These are phyloP conservation scores for Vandiemenella viatica DNA, from an alignment of 2,888 invertebrate genomes.

Conservation along the genomic window DNA sequence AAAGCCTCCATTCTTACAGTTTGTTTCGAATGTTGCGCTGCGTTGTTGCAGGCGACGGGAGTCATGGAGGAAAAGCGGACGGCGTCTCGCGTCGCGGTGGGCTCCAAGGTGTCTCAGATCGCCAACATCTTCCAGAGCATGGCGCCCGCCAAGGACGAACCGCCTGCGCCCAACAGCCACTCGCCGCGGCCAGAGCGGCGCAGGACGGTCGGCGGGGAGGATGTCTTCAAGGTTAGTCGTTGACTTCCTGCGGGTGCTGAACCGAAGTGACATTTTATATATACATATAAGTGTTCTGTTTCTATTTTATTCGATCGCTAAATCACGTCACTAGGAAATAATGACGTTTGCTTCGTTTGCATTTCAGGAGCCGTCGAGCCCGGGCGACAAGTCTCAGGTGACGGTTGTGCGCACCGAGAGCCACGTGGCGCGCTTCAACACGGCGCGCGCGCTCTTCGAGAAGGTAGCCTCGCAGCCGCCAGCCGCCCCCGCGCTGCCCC, in stretches of 20 bases:
- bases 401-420: slow-evolving; percentile 75
- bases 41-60: too few species aligned
- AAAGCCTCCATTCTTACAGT: too few species aligned
- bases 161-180: not conserved
- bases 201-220: slow-evolving; percentile 5
- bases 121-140: slow-evolving; percentile 69
- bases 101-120: slow-evolving; percentile 79
- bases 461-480: slow-evolving; percentile 62
- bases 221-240: slow-evolving; percentile 1
- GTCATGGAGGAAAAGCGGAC: slow-evolving; percentile 37
- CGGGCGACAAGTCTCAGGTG: slow-evolving; percentile 38
- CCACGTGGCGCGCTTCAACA: slow-evolving; percentile 80
- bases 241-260: too few species aligned
- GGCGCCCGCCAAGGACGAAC: slow-evolving; percentile 34
- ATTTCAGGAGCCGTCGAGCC: not conserved
- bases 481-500: not conserved
- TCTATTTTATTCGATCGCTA: too few species aligned
- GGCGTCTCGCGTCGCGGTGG: slow-evolving; percentile 33
- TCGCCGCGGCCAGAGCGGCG: slow-evolving; percentile 12
- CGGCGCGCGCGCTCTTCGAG: slow-evolving; percentile 80
- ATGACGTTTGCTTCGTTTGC: too few species aligned
- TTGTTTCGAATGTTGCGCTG: too few species aligned
- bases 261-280: too few species aligned
- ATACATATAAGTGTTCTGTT: too few species aligned
- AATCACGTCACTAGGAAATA: too few species aligned